phyloP scores from a whole-genome alignment of 1,140 invertebrate species.

The Kradibia gibbosae region DNA sequence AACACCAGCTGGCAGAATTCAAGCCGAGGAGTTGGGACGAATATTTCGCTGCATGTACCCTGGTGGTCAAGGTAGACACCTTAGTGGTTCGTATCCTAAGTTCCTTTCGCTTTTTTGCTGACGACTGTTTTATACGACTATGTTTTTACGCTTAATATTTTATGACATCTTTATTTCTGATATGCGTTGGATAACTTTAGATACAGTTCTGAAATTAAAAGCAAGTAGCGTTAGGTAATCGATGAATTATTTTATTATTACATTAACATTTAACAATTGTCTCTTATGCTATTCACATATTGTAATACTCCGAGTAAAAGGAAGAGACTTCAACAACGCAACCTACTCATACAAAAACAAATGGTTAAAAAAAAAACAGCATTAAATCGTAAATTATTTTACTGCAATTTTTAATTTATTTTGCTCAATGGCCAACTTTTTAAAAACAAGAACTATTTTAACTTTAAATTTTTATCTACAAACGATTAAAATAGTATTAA shows the following conservation, averaged over 20 bases:
- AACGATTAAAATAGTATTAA: too few relatives aligned
- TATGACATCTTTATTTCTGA: conserved; percentile 24
- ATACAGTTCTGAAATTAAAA: conserved; percentile 28
- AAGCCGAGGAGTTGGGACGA: conserved; percentile 97
- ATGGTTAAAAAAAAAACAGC: not conserved
- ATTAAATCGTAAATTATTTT: not conserved
- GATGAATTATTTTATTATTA: not conserved
- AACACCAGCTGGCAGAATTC: conserved; percentile 96
- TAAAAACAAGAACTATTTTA: not conserved
- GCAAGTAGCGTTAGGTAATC: not conserved
- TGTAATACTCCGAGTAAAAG: conserved; percentile 26
- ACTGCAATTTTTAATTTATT: not conserved
- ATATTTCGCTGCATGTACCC: conserved; percentile 99
- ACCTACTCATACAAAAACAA: conserved; percentile 18
- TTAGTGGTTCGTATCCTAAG: conserved; percentile 78
- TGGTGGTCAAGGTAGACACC: conserved; percentile 88
- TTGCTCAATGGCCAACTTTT: not conserved
- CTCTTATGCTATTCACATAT: too few relatives aligned
- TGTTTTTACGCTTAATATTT: conserved; percentile 2
- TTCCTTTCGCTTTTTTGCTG: conserved; percentile 70
- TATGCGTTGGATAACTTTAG: conserved; percentile 12
- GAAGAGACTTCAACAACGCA: conserved; percentile 11
- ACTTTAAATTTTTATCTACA: not conserved
- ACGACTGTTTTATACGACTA: conserved; percentile 53
- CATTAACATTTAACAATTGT: too few relatives aligned